Base-by-base conservation (phyloP, 2,888 invertebrate species). In the Eulithis prunata region DNA sequence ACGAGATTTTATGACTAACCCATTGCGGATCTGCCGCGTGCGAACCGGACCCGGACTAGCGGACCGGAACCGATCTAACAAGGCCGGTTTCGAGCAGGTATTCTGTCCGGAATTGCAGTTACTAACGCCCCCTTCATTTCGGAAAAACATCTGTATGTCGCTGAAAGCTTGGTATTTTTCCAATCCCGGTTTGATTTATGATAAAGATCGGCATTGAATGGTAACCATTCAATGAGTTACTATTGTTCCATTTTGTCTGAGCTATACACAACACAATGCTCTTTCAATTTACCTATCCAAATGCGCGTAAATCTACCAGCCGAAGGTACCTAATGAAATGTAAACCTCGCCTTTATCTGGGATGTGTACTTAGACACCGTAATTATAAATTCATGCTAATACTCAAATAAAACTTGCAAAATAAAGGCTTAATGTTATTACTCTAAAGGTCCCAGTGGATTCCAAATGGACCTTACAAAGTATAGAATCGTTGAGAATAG, bases 381-480 rank as follows among this genome's bases (percentile, higher is more conserved):
- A 21, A 21, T 21, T 21, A 32, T 32, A 32, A 32, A 32, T 32
- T 32, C 32, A 32, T 32, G 32, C 4, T 32, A 32, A 4, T 32
- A 32, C 32, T 32, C 32, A 32, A 32, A 32, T 5, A 32, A 32
- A 32, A 32, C 32, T 32, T 32, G 32, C 32, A 32, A 47, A 61
- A 55, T 61, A 55, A 55, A 55, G 54, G 61, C 47, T 55, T 61
- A 61, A 61, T 21, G 1, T 21, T 21, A 21, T 61, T 54, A 13
- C 55, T 55, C 41, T 11, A 32, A 12, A 53, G 32, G 46, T 38
- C 14, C 54, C 53, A 8, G 55, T 43, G 38, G 46, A 14, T 38
- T 61, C 54, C 21, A 11, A 28, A 36, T 38, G 61, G 46, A 14
- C 38, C 36, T 7, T n/a, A 12, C 21, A 11, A 46, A 53, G 11